Base-by-base conservation (phyloP, 2,113 vertebrate genomes). In the Gadus macrocephalus region DNA sequence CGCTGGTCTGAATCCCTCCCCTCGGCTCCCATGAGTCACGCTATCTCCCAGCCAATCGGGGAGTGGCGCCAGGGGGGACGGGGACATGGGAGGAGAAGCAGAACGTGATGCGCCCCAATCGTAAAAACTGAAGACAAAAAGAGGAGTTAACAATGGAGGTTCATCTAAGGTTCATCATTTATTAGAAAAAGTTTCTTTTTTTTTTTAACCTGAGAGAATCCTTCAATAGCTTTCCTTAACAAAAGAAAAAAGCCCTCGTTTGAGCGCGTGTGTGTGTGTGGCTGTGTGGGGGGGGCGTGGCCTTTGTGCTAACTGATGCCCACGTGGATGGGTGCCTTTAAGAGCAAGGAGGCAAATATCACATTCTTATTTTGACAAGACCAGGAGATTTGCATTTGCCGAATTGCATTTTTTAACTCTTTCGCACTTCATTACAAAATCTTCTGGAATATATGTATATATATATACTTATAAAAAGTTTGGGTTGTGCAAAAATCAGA, bases 181-280 rank as follows among this genome's bases (percentile, higher is more conserved):
- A 91, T 91, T 90, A 82, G 81, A 89, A 90, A 88, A 89, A 85
- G 81, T 88, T 86, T 81, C 86, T 87, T 71, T 88, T 91, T 88
- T 91, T 90, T 88, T 87, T 90, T 88, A 91, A 91, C 91, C 92
- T 92, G 91, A 93, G 91, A 92, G 90, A 91, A 90, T 91, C 88
- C 88, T 92, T 92, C 89, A 91, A 89, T 87, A 91, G 81, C 88
- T 89, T 91, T 89, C 81, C 88, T 86, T 86, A 86, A 87, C 86
- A 82, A 86, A 85, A 80, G 84, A 81, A 85, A 81, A 77, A 81
- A 79, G 87, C 82, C 72, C 76, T 86, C 7, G 11, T 49, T 49
- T 12, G 42, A 9, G 42, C 42, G 42, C 6, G 56, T 73, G 77
- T 83, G 83, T 78, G 65, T 70, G 73, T 71, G 64, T 72, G 76